Base-by-base conservation (phyloP, 2,888 invertebrate species). In the Melolontha melolontha region DNA sequence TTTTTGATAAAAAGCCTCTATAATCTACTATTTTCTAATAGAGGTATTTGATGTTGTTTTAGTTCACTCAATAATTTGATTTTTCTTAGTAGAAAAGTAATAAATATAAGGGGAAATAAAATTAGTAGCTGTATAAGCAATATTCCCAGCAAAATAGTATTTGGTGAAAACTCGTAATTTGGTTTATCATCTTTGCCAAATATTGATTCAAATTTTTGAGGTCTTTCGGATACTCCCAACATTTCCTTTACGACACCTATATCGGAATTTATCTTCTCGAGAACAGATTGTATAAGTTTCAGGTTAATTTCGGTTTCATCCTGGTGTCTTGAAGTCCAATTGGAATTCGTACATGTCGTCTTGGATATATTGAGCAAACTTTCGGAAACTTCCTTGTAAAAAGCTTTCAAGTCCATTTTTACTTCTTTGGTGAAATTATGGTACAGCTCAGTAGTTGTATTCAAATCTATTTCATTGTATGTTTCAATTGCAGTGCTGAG, bases 21-120 rank as follows among this genome's bases (percentile, higher is more conserved):
- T n/a, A 51, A 29, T 8, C n/a, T 22, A 12, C 1, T 27, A 27
- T 12, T 51, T 22, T 51, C 51, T 22, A 51, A 27, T 27, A 51
- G 27, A 11, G 51, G 29, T 12, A 51, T 12, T 29, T 51, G 51
- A 10, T 4, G 1, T 11, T 51, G 22, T 2, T 27, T 51, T n/a
- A 51, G 27, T 51, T 51, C 29, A 27, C 27, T 51, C 10, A 29
- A 4, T n/a, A 12, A 29, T 27, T 29, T 51, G 27, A 51, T n/a
- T n/a, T n/a, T n/a, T n/a, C n/a, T n/a, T 11, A 22, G n/a, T 8
- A 22, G 10, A 40, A 40, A 40, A 8, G 16, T 14, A 7, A 40
- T 16, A 16, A 40, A 40, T 40, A 54, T 39, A 14, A 40, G 14
- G 1, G 16, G 11, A 1, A 54, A 10, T 40, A 54, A 54, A 2